Base-by-base conservation (phyloP, 2,113 vertebrate species). In the Aspiorhynchus laticeps region DNA sequence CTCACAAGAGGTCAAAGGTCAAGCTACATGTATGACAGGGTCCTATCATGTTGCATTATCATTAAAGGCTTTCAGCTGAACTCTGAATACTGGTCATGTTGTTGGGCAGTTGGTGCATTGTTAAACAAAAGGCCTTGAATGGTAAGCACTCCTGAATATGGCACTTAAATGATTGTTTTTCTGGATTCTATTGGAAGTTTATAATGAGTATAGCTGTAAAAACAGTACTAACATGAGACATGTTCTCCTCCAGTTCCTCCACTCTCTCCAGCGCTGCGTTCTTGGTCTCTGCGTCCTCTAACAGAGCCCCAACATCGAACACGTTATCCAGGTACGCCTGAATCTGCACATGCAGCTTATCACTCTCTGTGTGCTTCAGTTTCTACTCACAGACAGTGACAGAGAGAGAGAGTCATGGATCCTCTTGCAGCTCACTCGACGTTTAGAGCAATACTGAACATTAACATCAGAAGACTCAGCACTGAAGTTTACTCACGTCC, bases 291-390 rank as follows among this genome's bases (percentile, higher is more conserved):
- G 98, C 98, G 0, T 99, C 98, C 92, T 99, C 98, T 92, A 99
- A 92, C 82, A 99, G 93, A 3, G 97, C 97, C 2, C 98, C 98
- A 1, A 99, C 98, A 0, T 99, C 98, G 0, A 99, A 99, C 77
- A 99, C 98, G 0, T 99, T 99, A 92, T 99, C 98, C 93, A 99
- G 91, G 92, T 99, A 99, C 0, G 98, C 98, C 93, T 99, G 98
- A 91, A 99, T 98, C 94, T 99, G 98, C 83, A 99, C 98, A 91
- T 97, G 96, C 87, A 99, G 95, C 94, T 99, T 99, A 91, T 99
- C 98, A 0, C 98, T 99, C 92, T 99, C 98, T 0, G 98, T 99
- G 91, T 99, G 97, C 91, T 98, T 97, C 10, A 97, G 95, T 94
- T 98, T 98, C 98, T 99, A 91, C 0, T 88, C 59, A 85, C 31